Base-by-base conservation (phyloP, 2,797 vertebrate genomes). In the Microtus californicus region DNA sequence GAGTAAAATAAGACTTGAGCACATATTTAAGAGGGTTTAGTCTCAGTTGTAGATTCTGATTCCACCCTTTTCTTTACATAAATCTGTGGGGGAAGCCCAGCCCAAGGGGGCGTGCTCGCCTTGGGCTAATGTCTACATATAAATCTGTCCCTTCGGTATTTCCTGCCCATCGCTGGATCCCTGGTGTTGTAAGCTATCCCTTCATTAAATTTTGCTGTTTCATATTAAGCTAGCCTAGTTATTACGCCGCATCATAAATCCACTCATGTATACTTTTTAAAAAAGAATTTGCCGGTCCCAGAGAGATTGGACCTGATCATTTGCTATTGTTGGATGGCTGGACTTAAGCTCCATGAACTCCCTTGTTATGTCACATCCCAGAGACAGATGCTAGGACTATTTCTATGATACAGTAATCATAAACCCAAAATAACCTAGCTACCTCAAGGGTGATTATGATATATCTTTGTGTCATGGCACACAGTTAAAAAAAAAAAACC, bases 391-490 rank as follows among this genome's bases (percentile, higher is more conserved):
- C 94, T 87, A 97, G 77, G 69, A 95, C 95, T 97, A 19, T 97
- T 98, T 97, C 67, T 90, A 91, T 71, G 91, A 92, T 98, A 95
- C 95, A 97, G 96, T 96, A 96, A 98, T 96, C 0, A 0, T 94
- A 93, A 96, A 65, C 93, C 95, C 89, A 92, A 87, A 97, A 94
- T 56, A 97, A 97, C 48, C 31, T 80, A 92, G 92, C 97, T 97
- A 98, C 97, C 96, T 93, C 94, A 97, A 98, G 0, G 0, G 83
- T 98, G 96, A 98, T 97, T 97, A 97, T 89, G 97, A 94, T 94
- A 96, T 97, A 94, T 97, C 98, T 98, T 93, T 94, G 69, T 97
- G 97, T 96, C 95, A 95, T 80, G 98, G 92, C 96, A 98, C 97
- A 98, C 98, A 97, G 97, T 97, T 92, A 96, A 89, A 74, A 95